Percentiles rank a stretch among this genome's conserved stretches.
phyloP scores from a whole-genome alignment of 1,140 invertebrate genomes.

The Gonioctena quinquepunctata region DNA sequence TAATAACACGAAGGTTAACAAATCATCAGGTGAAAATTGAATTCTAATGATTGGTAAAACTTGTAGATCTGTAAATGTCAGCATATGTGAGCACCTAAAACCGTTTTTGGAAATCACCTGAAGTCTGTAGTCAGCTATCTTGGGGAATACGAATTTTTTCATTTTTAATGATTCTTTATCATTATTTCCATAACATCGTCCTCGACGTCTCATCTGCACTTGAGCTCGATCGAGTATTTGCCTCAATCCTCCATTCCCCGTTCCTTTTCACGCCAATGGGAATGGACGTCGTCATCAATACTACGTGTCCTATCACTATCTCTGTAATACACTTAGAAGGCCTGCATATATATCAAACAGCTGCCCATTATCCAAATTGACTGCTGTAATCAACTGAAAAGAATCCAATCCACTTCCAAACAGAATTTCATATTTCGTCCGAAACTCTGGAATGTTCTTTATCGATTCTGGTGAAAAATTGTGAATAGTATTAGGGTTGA shows the following conservation, averaged over 20 bases:
- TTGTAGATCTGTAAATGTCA: no score
- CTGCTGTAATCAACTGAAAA: constrained; percentile 55
- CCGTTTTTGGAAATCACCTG: no score
- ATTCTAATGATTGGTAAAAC: no score
- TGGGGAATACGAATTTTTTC: no score
- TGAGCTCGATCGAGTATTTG: no score
- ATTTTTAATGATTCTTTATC: no score
- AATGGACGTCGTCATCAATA: constrained; percentile 49
- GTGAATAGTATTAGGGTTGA: not conserved
- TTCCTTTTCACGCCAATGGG: not conserved
- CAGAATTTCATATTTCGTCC: constrained; percentile 19
- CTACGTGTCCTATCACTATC: constrained; percentile 49
- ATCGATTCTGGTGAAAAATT: not conserved
- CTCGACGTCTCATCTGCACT: no score
- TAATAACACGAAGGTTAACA: no score
- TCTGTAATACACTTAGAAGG: constrained; percentile 52
- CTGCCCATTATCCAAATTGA: constrained; percentile 57
- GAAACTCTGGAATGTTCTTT: not conserved
- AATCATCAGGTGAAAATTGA: no score
- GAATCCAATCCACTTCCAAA: constrained; percentile 51
- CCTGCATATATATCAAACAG: constrained; percentile 56
- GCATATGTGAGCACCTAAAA: no score
- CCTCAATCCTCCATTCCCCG: not conserved
- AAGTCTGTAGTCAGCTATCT: no score
- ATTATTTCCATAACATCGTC: no score